Percentiles rank a stretch among this genome's conserved stretches.
phyloP scores from a whole-genome alignment of 1,140 invertebrate species.

The Plectrocnemia conspersa region DNA sequence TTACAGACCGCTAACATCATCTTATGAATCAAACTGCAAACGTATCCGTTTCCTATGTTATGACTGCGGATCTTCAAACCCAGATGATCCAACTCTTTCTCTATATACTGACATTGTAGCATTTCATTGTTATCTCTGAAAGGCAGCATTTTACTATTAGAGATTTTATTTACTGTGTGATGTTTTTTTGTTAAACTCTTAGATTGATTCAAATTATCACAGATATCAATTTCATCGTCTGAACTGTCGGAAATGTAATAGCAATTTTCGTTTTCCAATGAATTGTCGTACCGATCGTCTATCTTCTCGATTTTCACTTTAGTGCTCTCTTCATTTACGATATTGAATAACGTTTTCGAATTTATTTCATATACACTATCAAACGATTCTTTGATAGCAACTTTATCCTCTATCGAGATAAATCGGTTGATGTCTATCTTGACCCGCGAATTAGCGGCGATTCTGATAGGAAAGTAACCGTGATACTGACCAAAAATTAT shows the following conservation, averaged over 20 bases:
- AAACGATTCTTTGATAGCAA: constrained; percentile 24
- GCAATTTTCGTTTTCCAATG: not conserved
- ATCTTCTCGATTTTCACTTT: constrained; percentile 25
- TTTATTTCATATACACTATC: constrained; percentile 23
- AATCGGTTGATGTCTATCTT: constrained; percentile 2
- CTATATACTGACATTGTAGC: constrained; percentile 42
- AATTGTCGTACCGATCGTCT: not conserved
- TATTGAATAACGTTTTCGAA: constrained; percentile 17
- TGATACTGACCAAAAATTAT: constrained; percentile 43
- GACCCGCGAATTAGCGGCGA: not conserved
- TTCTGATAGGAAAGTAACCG: constrained; percentile 39
- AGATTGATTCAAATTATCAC: constrained; percentile 18
- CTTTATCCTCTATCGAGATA: constrained; percentile 2
- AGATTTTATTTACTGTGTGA: constrained; percentile 23
- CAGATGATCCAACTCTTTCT: constrained; percentile 43
- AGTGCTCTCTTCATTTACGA: not conserved
- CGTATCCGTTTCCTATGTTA: constrained; percentile 43
- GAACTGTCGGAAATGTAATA: constrained; percentile 35
- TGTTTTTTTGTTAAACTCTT: constrained; percentile 31
- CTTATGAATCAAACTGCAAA: constrained; percentile 42
- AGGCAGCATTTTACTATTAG: constrained; percentile 38
- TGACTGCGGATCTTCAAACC: constrained; percentile 47
- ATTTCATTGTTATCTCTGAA: constrained; percentile 41
- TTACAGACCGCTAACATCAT: constrained; percentile 41
- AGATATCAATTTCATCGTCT: constrained; percentile 46